Evolutionary conservation across 2,113 vertebrate genomes (phyloP), one percentile per base, ranked within the genome.

Genomic region (Catharus minimus): DNA sequence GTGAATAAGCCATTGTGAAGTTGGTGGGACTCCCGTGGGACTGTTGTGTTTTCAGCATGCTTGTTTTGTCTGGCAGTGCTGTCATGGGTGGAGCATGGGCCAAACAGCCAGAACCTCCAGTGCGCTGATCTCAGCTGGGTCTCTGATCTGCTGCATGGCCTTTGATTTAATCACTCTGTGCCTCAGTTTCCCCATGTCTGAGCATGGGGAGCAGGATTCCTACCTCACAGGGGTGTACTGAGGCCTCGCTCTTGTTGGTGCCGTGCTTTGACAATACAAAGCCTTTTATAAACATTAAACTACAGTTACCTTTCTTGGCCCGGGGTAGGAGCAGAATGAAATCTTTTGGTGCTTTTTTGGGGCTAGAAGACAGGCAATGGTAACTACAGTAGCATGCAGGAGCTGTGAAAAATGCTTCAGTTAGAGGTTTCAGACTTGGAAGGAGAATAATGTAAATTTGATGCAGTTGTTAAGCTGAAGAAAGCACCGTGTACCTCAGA

Each of bases 171-270:
- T 94, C 95, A 95, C 93, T 93, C 81, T 69, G 95, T 96, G 95
- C 95, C 95, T 95, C 95, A 90, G 95, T 94, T 95, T 96, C 91
- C 93, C 92, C 81, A 77, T 87, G 46, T 82, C 69, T 76, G 90
- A 94, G 72, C 74, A 95, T 94, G 90, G 95, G 95, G 93, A 94
- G 86, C 91, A 82, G 88, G 92, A 92, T 94, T 92, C 95, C 92
- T 95, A 96, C 92, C 95, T 96, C 95, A 93, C 52, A 82, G 92
- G 90, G 89, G 89, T 95, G 93, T 95, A 84, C 93, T 95, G 95
- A 95, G 95, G 93, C 92, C 92, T 95, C 44, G 27, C 90, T 95
- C 87, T 90, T 66, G 66, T 93, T 89, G 89, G 90, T 96, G 95
- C 92, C 55, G 43, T 92, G 92, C 91, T 96, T 96, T 94, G 90